phyloP scores from a whole-genome alignment of 2,113 vertebrate species.

The Dasyprocta punctata region DNA sequence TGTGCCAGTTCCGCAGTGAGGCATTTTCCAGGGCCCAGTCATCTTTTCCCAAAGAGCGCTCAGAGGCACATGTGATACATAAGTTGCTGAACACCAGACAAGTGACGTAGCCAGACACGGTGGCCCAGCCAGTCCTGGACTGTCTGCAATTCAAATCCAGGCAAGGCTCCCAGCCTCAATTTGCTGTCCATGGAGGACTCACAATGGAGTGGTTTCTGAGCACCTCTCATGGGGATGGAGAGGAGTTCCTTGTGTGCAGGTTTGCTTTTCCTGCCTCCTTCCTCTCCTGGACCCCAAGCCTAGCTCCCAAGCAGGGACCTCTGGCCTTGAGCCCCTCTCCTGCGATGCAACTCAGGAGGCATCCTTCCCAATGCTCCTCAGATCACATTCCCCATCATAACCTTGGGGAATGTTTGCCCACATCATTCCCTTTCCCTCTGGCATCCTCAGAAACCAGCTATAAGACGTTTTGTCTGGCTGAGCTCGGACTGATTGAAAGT shows the following conservation, averaged over 20 bases:
- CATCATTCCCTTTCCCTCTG: conserved; percentile 61
- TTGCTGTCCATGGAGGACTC: background rate
- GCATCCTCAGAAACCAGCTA: conserved; percentile 51
- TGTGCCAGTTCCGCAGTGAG: background rate
- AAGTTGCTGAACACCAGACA: background rate
- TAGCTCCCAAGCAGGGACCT: background rate
- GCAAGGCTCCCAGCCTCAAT: background rate
- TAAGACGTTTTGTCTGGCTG: conserved; percentile 81
- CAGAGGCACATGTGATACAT: fast-evolving
- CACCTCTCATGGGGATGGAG: background rate
- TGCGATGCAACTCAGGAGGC: background rate
- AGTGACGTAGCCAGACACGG: background rate
- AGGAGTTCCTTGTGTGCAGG: background rate
- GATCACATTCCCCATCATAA: background rate
- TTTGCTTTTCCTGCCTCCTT: background rate
- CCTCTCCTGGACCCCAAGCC: background rate
- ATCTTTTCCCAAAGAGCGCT: background rate
- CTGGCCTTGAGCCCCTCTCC: fast-evolving
- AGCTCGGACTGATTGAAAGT: conserved; percentile 80
- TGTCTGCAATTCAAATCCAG: background rate
- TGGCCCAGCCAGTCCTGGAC: background rate
- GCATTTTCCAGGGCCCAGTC: background rate
- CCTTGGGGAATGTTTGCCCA: conserved; percentile 32
- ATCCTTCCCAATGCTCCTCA: fast-evolving
- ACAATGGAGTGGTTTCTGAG: background rate